Conservation (phyloP, 2,113 vertebrate genomes). For the Geococcyx californianus region DNA sequence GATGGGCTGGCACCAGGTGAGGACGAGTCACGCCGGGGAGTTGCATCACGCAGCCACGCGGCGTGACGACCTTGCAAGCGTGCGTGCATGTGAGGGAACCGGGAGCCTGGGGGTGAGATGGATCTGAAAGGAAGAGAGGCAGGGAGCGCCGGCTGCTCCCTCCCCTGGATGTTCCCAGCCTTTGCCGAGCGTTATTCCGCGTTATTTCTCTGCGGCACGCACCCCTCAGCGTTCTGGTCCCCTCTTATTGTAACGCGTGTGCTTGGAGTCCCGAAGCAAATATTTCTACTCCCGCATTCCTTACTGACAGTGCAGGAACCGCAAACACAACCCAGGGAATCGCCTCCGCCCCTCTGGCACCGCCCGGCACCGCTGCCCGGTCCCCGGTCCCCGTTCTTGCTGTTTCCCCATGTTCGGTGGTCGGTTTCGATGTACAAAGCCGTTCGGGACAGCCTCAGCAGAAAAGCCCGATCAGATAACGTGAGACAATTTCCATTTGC, state of each 20-base stretch:
- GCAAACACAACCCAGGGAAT: not conserved
- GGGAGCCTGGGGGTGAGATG: not conserved
- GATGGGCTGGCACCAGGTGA: constrained; percentile 43
- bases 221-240: not conserved
- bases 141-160: not conserved
- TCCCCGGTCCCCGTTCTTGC: not conserved
- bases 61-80: not conserved
- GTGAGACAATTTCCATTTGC: not conserved
- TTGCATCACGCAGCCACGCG: not conserved
- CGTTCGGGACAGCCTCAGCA: not conserved
- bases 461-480: not conserved
- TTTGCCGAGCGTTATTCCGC: too few relatives aligned
- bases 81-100: not conserved
- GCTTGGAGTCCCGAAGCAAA: not conserved
- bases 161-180: accelerated
- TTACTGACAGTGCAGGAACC: not conserved
- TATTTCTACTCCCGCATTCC: constrained; percentile 10
- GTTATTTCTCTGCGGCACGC: not conserved
- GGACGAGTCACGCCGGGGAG: not conserved
- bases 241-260: not conserved
- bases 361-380: too few relatives aligned
- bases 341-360: too few relatives aligned
- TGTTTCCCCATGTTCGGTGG: not conserved
- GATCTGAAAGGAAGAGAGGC: not conserved
- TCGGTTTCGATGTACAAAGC: not conserved